Base-by-base conservation (phyloP, 30 jellyfish, hydroid and myxozoan genomes). In the Aurelia sp. region DNA sequence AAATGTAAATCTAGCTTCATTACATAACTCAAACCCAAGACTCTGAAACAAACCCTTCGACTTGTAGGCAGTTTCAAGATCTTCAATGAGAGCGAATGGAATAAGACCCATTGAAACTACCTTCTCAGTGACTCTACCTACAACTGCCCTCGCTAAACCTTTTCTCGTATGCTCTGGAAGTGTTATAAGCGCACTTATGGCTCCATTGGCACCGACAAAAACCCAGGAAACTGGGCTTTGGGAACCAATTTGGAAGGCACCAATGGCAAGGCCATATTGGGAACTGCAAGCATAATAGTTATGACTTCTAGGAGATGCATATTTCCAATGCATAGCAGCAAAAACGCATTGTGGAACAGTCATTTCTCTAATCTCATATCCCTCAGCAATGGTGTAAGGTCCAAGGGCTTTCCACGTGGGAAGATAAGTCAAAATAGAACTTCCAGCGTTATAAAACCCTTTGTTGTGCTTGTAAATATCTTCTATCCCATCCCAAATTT, bases 141-240 rank as follows among this genome's bases (percentile, higher is more conserved):
- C 92, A 17, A 82, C 92, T 11, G 79, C 92, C 22, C 62, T 82
- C 21, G 68, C 92, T 27, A 82, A 73, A 16, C 92, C 92, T 27
- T 82, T 69, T 68, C 86, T 33, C 20, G 69, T 35, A 40, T 82
- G 92, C 11, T 52, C 84, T 18, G 63, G 78, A 11, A 82, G 60
- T 1, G 92, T 82, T 7, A 16, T 18, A 18, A 82, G 71, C 4
- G 78, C 86, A 55, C 74, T 30, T 59, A 82, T 68, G 7, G 85
- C 77, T 30, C 92, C 92, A 22, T 67, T 51, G 17, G 20, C 63
- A 41, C 65, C 47, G 13, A 60, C n/a, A 55, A 82, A 68, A 13
- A 55, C 85, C 92, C 92, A 82, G 31, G 92, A 68, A 65, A 68
- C 92, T 12, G 85, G 92, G 50, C 59, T 10, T 16, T 12, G 58